Conservation (phyloP, 2,797 vertebrate genomes). For the Octomys mimax region DNA sequence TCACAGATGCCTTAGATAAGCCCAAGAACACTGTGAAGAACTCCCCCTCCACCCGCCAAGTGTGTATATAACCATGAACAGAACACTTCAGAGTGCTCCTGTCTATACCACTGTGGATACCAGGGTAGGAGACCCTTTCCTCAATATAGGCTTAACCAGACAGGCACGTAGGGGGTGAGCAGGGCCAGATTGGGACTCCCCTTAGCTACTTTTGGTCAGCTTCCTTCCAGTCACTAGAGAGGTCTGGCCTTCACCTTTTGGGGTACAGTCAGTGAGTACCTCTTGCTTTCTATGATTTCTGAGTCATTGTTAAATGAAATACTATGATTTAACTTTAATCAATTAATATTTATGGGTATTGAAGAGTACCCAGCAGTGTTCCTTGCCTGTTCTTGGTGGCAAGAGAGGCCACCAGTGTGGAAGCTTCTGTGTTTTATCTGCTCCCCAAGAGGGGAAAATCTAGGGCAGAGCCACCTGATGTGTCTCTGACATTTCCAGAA, state of each 20-base stretch:
- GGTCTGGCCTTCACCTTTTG: neutral
- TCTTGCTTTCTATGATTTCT: constrained; percentile 34
- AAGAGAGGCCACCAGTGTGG: neutral
- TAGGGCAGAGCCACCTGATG: neutral
- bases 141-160: neutral
- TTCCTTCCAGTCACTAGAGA: neutral
- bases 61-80: neutral
- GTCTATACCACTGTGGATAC: neutral
- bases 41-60: neutral
- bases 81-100: neutral
- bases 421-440: neutral
- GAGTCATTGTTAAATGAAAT: neutral
- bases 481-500: constrained; percentile 51
- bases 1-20: constrained; percentile 56
- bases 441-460: constrained; percentile 30
- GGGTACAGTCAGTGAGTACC: neutral
- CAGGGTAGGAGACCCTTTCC: neutral
- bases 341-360: neutral
- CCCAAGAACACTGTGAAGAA: neutral
- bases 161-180: neutral
- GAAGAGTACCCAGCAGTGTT: neutral
- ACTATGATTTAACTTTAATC: constrained; percentile 19
- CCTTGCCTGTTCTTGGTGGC: constrained; percentile 9
- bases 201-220: no score
- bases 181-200: neutral